Base-by-base conservation (phyloP, 1,140 invertebrate species). In the Chironomus tepperi region DNA sequence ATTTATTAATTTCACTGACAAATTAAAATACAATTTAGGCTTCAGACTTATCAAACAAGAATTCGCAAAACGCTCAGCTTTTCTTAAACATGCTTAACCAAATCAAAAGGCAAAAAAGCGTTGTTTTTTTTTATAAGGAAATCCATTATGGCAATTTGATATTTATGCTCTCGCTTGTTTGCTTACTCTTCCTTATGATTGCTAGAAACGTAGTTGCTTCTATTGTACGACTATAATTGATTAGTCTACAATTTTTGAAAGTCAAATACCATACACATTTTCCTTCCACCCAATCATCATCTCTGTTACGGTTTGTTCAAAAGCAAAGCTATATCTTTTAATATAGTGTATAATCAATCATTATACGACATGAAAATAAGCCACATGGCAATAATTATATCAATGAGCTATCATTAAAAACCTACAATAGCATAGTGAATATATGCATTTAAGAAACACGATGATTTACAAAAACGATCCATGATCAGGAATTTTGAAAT, bases 301-400 rank as follows among this genome's bases (percentile, higher is more conserved):
- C 47, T n/a, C 47, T n/a, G 24, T 5, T 34, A 34, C 24, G 1
- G 5, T 34, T 34, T 5, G 24, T 34, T 34, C 5, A 5, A 34
- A 34, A 34, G 24, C 24, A 34, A 34, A 34, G 24, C 24, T 34
- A 34, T 34, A 34, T 34, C 5, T 34, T 34, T 34, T n/a, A 57
- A 57, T 57, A 12, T n/a, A 57, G 15, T 57, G n/a, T 15, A 12
- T n/a, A 57, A 57, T 57, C 47, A 57, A 57, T 57, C 47, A 15
- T 57, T 57, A 57, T 12, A 57, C 24, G 47, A 57, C 47, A 57
- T 57, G 12, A 57, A 57, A 57, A n/a, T n/a, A 34, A 57, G 47
- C 47, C 47, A n/a, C 47, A 57, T n/a, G n/a, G 47, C 47, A 57
- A 57, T 57, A 57, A 57, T 57, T 57, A 57, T 57, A 57, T 57